Base-by-base conservation (phyloP, 2,113 vertebrate species). In the Oncorhynchus kisutch region DNA sequence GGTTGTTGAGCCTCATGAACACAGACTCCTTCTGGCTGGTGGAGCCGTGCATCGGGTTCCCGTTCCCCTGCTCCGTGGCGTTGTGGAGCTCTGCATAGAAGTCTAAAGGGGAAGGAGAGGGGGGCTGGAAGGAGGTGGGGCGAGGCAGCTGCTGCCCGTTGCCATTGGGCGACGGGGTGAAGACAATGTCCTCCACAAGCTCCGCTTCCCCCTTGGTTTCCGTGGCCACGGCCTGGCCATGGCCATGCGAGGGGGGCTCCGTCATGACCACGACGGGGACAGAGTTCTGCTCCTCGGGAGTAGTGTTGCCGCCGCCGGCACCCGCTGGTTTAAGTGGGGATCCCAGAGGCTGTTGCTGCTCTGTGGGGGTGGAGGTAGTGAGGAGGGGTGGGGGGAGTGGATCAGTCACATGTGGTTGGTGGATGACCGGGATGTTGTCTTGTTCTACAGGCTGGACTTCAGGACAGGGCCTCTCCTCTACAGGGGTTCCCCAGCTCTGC, bases 1-100 rank as follows among this genome's bases (percentile, higher is more conserved):
- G 97, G 84, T 99, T 99, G 85, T 97, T 99, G 73, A 99, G 95
- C 68, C 98, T 94, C 98, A 99, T 99, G 86, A 99, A 99, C 31
- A 99, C 97, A 0, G 97, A 99, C 84, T 99, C 98, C 80, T 98
- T 99, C 83, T 98, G 97, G 81, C 94, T 96, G 77, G 97, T 96
- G 51, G 51, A 54, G 57, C 96, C 94, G 2, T 97, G 96, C 2
- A 96, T 88, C 0, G 91, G 95, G 87, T 95, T 95, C 16, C 96
- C 1, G 94, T 95, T 34, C 16, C 90, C 80, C 70, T 94, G 91
- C 62, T 99, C 96, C 0, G 94, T 96, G 48, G 92, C 94, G 70
- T 96, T 96, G 78, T 95, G 95, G 20, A 96, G 67, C 51, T 99
- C 97, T 6, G 96, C 95, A 67, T 98, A 96, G 86, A 98, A 96